A percentile compares a stretch with the other conserved stretches of the same genome.
Evolutionary conservation across 2,888 invertebrate genomes (phyloP).

Genomic region (Disparrhopalites patrizii): DNA sequence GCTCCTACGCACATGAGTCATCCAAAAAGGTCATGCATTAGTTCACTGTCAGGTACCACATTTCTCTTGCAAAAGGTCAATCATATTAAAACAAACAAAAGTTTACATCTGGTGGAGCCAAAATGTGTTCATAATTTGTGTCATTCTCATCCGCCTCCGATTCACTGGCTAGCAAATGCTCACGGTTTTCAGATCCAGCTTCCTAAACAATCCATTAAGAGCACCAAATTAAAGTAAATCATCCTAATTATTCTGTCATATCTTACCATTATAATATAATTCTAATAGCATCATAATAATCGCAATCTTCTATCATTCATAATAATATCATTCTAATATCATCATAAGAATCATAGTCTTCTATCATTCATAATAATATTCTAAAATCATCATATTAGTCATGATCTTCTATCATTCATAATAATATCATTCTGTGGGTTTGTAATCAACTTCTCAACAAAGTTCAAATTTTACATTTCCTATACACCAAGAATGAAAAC

Average conservation of each 20-base stretch:
- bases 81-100: not conserved
- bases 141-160: conserved; percentile 75
- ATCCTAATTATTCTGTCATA: not conserved
- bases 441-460: no score
- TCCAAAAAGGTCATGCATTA: conserved; percentile 7
- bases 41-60: no score
- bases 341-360: not conserved
- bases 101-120: conserved; percentile 48
- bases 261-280: no score
- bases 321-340: not conserved
- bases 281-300: conserved; percentile 1
- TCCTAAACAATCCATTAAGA: conserved; percentile 56
- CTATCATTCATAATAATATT: not conserved
- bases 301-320: not conserved
- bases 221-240: not conserved
- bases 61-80: not conserved
- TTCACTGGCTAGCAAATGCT: conserved; percentile 58
- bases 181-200: conserved; percentile 80
- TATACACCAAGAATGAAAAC: not conserved
- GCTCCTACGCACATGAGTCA: no score
- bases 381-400: not conserved
- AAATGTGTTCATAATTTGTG: conserved; percentile 57
- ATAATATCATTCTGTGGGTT: not conserved
- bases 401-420: not conserved
- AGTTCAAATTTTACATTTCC: no score